Evolutionary conservation across 2,888 invertebrate species (phyloP).

Genomic region (Alviniconcha strummeri): DNA sequence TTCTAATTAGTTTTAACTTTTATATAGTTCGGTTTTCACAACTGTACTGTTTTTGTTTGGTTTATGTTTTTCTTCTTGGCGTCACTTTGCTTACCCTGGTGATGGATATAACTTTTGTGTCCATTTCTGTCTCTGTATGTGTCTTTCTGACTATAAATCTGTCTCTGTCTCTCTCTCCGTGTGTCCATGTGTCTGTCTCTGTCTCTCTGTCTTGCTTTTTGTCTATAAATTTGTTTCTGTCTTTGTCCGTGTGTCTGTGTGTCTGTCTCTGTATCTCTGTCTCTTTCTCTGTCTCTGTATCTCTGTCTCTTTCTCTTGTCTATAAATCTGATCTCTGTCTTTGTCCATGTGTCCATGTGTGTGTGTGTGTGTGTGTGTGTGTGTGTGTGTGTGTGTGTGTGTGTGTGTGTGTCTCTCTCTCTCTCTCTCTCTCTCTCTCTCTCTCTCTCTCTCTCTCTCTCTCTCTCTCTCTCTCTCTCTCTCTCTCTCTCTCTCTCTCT

Average conservation of each 20-base stretch:
- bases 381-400: not conserved
- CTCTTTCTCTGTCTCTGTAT: slow-evolving; percentile 6
- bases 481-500: slow-evolving; percentile 17
- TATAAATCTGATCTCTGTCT: not conserved
- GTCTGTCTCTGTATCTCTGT: not conserved
- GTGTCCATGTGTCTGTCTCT: not conserved
- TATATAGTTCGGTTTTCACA: too few species aligned
- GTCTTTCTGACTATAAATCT: not conserved
- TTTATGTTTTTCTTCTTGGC: too few species aligned
- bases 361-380: not conserved
- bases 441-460: not conserved
- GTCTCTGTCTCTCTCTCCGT: not conserved
- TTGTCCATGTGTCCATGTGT: not conserved
- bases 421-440: not conserved
- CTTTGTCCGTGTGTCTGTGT: not conserved
- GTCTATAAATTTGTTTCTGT: not conserved
- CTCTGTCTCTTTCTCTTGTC: not conserved
- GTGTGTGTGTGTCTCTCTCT: not conserved
- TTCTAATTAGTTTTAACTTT: too few species aligned
- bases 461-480: not conserved
- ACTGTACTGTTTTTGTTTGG: too few species aligned
- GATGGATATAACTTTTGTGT: too few species aligned
- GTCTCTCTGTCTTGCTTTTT: not conserved
- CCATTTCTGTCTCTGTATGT: not conserved
- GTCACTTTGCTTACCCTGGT: too few species aligned